phyloP scores from a whole-genome alignment of 2,888 invertebrate species.

The Stenodera caucasica region DNA sequence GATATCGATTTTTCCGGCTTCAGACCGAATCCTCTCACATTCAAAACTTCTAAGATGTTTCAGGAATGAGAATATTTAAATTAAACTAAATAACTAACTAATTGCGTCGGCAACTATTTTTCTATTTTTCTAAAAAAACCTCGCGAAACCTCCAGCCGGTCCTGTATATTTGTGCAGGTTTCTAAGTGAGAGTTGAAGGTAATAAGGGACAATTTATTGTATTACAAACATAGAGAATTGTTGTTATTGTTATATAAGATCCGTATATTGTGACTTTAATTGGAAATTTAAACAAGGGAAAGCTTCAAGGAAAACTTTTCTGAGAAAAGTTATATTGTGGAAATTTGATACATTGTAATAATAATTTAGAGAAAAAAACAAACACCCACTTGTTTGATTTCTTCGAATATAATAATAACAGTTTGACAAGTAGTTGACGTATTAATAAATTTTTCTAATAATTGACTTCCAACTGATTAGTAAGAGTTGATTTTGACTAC shows the following conservation, averaged over 20 bases:
- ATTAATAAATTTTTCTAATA: too few relatives aligned
- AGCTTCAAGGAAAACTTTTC: background rate
- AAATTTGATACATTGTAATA: background rate
- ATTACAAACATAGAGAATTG: background rate
- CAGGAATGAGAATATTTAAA: too few relatives aligned
- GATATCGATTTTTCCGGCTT: too few relatives aligned
- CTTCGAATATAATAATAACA: too few relatives aligned
- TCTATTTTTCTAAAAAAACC: too few relatives aligned
- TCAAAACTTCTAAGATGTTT: too few relatives aligned
- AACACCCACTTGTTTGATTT: background rate
- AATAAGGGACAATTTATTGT: conserved; percentile 9
- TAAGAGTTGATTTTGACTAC: background rate
- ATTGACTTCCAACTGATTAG: background rate
- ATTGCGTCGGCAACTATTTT: too few relatives aligned
- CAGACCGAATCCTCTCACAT: too few relatives aligned
- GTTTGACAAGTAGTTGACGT: too few relatives aligned
- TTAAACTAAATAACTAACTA: too few relatives aligned
- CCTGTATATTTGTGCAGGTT: conserved; percentile 18
- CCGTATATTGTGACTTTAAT: background rate
- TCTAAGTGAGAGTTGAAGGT: conserved; percentile 28
- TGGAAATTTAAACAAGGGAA: background rate
- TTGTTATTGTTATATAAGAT: background rate
- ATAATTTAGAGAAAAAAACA: too few relatives aligned
- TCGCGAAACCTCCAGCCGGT: too few relatives aligned
- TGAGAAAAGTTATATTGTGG: background rate